Evolutionary conservation across 2,113 vertebrate species (phyloP), one percentile per base, ranked within the genome.

Genomic region (Drymodes brunneopygia): DNA sequence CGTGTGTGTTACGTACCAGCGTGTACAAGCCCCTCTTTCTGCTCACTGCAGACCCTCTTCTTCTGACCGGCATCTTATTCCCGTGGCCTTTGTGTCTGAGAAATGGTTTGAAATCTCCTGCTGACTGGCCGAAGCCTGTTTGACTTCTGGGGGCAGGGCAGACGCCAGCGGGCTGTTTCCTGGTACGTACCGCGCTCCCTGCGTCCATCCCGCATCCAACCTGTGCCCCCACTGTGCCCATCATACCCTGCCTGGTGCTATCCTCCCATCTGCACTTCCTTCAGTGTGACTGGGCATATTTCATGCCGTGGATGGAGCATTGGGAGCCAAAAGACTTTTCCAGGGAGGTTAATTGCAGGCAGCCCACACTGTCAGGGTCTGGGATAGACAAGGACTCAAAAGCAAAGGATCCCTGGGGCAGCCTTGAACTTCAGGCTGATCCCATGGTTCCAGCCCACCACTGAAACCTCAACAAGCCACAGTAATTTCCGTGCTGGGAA

Each of bases 41-140:
- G 95, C 96, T 93, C 65, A 6, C 96, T 96, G 62, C 98, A 99
- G 99, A 98, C 99, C 99, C 86, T 99, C 99, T 64, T 98, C 99
- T 94, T 99, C 99, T 44, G 99, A 99, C 96, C 98, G 99, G 97
- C 99, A 99, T 97, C 99, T 99, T 95, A 99, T 99, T 97, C 99
- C 99, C 36, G 99, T 99, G 99, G 99, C 99, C 99, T 99, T 99
- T 95, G 99, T 99, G 98, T 99, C 99, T 95, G 99, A 99, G 98
- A 99, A 99, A 98, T 99, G 99, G 99, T 99, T 99, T 88, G 99
- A 99, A 98, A 99, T 99, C 98, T 99, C 99, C 97, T 99, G 99
- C 98, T 99, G 99, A 99, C 98, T 97, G 98, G 98, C 98, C 97
- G 97, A 97, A 98, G 98, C 97, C 98, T 98, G 98, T 98, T 98